Percentiles rank a stretch among this genome's conserved stretches.
Evolutionary conservation across 2,797 vertebrate genomes (phyloP).

Genomic region (Enteromius fasciolatus): DNA sequence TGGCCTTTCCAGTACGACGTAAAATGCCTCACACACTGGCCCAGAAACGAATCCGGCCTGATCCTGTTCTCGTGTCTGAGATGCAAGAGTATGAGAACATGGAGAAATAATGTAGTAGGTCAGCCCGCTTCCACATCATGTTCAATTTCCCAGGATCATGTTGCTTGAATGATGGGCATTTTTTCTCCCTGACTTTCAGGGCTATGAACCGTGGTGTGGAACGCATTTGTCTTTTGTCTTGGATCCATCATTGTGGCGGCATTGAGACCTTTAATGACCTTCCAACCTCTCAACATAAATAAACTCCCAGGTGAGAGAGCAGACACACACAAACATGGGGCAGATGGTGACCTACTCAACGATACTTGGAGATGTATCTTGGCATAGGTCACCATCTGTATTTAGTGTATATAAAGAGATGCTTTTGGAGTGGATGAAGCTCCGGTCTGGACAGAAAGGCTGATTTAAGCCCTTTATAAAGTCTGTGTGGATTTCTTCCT

Average conservation of each 20-base stretch:
- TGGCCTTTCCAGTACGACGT: slow-evolving; percentile 4
- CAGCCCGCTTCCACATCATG: slow-evolving; percentile 41
- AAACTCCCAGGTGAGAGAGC: slow-evolving; percentile 23
- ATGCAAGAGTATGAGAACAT: not conserved
- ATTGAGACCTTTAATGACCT: slow-evolving; percentile 45
- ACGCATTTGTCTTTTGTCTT: slow-evolving; percentile 49
- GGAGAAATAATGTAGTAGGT: not conserved
- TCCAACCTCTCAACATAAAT: slow-evolving; percentile 47
- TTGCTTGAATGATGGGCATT: slow-evolving; percentile 38
- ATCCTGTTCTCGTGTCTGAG: not conserved
- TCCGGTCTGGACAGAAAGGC: not conserved
- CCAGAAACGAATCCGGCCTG: not conserved
- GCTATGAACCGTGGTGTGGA: slow-evolving; percentile 38
- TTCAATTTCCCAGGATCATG: slow-evolving; percentile 53
- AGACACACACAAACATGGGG: slow-evolving; percentile 20
- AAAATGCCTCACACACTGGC: slow-evolving; percentile 7
- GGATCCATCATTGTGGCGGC: slow-evolving; percentile 40
- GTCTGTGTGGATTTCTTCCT: not conserved
- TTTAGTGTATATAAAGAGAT: slow-evolving; percentile 18
- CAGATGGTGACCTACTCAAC: slow-evolving; percentile 36
- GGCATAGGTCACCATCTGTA: slow-evolving; percentile 32
- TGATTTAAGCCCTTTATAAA: not conserved
- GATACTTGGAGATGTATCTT: slow-evolving; percentile 29
- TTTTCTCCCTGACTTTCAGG: slow-evolving; percentile 45
- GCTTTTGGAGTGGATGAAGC: not conserved